Evolutionary conservation across 2,797 vertebrate genomes (phyloP), one percentile per base, ranked within the genome.

Genomic region (Darevskia nairensis): DNA sequence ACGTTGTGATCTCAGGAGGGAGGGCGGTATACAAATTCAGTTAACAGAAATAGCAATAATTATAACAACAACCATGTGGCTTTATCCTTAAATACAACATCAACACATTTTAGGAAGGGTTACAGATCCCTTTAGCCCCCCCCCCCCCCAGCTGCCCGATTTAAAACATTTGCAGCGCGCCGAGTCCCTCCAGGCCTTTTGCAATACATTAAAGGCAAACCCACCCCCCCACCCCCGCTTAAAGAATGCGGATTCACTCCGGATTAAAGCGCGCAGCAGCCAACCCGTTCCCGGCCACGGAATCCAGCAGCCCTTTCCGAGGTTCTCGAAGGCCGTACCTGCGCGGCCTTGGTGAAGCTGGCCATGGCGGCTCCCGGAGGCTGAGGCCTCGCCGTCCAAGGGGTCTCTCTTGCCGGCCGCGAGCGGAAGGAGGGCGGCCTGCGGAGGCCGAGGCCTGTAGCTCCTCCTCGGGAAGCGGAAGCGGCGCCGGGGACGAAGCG

Each of bases 271-370:
- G 29, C 3, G 68, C 68, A n/a, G n/a, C n/a, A 71, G 68, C 68
- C 29, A 2, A 2, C 68, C 11, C 68, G 46, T 2, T 2, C 46
- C 46, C 46, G 46, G 46, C 10, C 46, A 10, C 10, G 46, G 46
- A 1, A 1, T 13, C 46, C 46, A 50, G 46, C 46, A 66, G 25
- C 25, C 19, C 64, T 66, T 66, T 21, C 64, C 23, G 19, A 66
- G n/a, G 64, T 10, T 10, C 39, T 39, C 39, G 25, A 11, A 17
- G 66, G 3, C 4, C 25, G 1, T 88, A 97, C 97, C 97, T 97
- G 97, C 0, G 94, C 94, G 1, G 96, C 95, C 72, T 89, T 82
- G 0, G 86, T 96, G 89, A 95, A 96, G 10, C 96, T 96, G n/a
- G 97, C 90, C 97, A 97, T 97, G 32, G 41, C 32, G 55, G 32